These are phyloP conservation scores for Eospalax fontanierii DNA, from an alignment of 2,797 vertebrate genomes.

Conservation along the genomic window DNA sequence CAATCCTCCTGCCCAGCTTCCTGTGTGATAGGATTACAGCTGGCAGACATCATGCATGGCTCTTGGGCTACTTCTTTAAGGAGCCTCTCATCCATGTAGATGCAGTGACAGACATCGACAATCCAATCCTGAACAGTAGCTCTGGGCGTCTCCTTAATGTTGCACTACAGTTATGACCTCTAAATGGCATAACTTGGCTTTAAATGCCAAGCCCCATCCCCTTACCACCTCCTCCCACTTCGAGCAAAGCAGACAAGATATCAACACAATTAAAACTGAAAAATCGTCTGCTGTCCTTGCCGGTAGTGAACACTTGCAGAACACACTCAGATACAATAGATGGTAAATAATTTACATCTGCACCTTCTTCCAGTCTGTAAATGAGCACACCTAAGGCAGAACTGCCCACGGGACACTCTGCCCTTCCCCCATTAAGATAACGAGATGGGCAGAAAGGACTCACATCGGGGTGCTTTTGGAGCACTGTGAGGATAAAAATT, in stretches of 20 bases:
- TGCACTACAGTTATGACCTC: constrained; percentile 80
- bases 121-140: constrained; percentile 69
- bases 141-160: constrained; percentile 27
- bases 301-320: constrained; percentile 92
- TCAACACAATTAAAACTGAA: constrained; percentile 96
- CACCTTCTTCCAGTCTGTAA: constrained; percentile 95
- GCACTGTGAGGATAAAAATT: constrained; percentile 75
- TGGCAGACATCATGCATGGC: neutral
- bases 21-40: neutral
- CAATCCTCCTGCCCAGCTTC: neutral
- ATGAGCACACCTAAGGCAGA: constrained; percentile 94
- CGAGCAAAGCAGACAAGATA: constrained; percentile 94
- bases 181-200: constrained; percentile 89
- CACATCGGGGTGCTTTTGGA: constrained; percentile 33
- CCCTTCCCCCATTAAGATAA: constrained; percentile 95
- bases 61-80: constrained; percentile 73
- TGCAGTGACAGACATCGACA: constrained; percentile 63
- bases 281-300: constrained; percentile 92
- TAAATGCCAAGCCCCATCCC: constrained; percentile 87
- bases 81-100: constrained; percentile 70
- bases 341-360: constrained; percentile 94
- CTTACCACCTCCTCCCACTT: constrained; percentile 91
- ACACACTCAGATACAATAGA: constrained; percentile 92
- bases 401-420: constrained; percentile 90
- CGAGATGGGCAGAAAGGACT: constrained; percentile 91